These are phyloP conservation scores for Cecidostiba fungosa DNA, from an alignment of 2,888 invertebrate genomes.

Conservation along the genomic window DNA sequence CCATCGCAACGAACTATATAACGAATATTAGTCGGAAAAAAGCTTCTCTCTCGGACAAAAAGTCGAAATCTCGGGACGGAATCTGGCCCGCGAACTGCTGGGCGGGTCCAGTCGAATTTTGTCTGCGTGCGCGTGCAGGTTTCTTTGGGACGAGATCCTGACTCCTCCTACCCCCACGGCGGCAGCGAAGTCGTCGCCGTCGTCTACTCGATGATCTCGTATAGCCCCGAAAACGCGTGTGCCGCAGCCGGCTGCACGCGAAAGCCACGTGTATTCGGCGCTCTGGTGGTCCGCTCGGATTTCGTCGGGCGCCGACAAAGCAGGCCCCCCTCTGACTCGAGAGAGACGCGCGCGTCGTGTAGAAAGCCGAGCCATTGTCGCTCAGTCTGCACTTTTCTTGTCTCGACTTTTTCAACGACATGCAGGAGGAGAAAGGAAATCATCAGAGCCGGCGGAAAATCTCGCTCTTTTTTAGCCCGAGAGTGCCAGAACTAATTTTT, in stretches of 20 bases:
- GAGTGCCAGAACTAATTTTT: constrained; percentile 30
- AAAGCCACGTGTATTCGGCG: constrained; percentile 24
- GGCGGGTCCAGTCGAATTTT: constrained; percentile 9
- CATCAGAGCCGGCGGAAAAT: constrained; percentile 6
- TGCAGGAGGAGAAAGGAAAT: background rate
- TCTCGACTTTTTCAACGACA: background rate
- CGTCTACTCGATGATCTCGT: constrained; percentile 4
- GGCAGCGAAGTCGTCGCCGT: background rate
- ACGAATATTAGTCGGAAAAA: constrained; percentile 15
- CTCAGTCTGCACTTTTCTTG: constrained; percentile 13
- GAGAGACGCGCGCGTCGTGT: background rate
- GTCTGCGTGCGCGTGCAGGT: background rate
- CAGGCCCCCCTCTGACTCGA: constrained; percentile 44
- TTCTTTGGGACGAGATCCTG: background rate
- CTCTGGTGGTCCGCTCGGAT: constrained; percentile 36
- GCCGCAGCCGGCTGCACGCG: constrained; percentile 4
- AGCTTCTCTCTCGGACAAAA: constrained; percentile 26
- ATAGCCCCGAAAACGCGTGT: background rate
- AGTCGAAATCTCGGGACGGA: constrained; percentile 37
- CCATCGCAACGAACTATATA: too few relatives aligned
- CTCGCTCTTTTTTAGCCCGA: background rate
- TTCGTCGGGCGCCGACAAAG: constrained; percentile 48
- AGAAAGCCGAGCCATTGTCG: constrained; percentile 28
- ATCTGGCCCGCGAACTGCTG: constrained; percentile 48
- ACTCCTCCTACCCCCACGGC: constrained; percentile 19